phyloP scores from a whole-genome alignment of 2,797 vertebrate genomes.

The Notamacropus eugenii region DNA sequence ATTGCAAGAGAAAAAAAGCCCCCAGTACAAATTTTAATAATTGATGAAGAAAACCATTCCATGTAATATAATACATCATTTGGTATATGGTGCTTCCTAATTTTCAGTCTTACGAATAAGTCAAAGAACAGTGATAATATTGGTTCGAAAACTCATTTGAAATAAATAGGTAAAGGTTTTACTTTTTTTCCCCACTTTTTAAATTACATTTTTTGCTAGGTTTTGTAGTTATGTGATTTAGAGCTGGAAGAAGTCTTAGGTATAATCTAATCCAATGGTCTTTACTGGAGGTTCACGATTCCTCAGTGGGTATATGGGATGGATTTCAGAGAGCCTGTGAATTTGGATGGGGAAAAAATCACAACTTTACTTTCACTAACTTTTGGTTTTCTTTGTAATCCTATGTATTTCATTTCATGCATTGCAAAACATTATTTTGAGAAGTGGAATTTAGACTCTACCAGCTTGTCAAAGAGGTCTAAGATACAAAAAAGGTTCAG shows the following conservation, averaged over 20 bases:
- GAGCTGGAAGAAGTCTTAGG: neutral
- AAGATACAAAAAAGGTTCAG: neutral
- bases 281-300: neutral
- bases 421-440: neutral
- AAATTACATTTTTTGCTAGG: neutral
- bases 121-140: conserved; percentile 15
- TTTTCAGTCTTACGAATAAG: conserved; percentile 55
- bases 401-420: neutral
- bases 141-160: neutral
- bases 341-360: neutral
- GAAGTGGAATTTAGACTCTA: neutral
- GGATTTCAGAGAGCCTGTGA: neutral
- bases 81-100: neutral
- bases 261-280: neutral
- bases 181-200: conserved; percentile 9
- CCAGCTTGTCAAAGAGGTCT: neutral
- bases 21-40: conserved; percentile 50
- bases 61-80: neutral
- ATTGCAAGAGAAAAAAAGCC: neutral
- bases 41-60: conserved; percentile 55
- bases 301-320: neutral
- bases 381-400: neutral
- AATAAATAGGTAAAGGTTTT: neutral
- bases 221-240: neutral
- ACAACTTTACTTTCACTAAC: neutral